Evolutionary conservation across 2,888 invertebrate genomes (phyloP).

Genomic region (Tenthredo distinguenda): DNA sequence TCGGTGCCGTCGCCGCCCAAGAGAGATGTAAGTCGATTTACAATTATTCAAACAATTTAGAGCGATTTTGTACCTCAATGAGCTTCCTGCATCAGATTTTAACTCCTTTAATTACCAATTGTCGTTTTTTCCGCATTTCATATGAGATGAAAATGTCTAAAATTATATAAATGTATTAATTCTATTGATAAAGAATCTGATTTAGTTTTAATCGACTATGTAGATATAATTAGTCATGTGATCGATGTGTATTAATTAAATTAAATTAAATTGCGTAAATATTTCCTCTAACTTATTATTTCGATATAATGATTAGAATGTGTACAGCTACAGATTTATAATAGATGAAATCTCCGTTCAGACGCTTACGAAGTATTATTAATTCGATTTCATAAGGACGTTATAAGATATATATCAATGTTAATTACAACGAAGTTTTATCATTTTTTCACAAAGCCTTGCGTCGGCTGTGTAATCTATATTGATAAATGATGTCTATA

Average conservation of each 20-base stretch:
- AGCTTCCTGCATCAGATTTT: not conserved
- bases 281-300: not conserved
- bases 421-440: not conserved
- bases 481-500: slow-evolving; percentile 36
- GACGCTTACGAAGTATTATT: not conserved
- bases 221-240: not conserved
- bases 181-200: not conserved
- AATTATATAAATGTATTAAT: not conserved
- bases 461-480: slow-evolving; percentile 28
- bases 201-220: not conserved
- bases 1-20: slow-evolving; percentile 41
- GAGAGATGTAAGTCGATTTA: slow-evolving; percentile 36
- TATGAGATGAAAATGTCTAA: not conserved
- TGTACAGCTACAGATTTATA: not conserved
- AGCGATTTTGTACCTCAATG: not conserved
- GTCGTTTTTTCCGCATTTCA: not conserved
- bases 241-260: not conserved
- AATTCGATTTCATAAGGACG: not conserved
- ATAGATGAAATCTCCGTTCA: not conserved
- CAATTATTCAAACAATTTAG: not conserved
- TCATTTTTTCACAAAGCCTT: not conserved
- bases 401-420: not conserved
- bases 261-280: not conserved
- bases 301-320: not conserved
- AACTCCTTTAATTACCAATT: not conserved